These are phyloP conservation scores for Azorinus chamasolen DNA, from an alignment of 2,888 invertebrate species.

Conservation along the genomic window DNA sequence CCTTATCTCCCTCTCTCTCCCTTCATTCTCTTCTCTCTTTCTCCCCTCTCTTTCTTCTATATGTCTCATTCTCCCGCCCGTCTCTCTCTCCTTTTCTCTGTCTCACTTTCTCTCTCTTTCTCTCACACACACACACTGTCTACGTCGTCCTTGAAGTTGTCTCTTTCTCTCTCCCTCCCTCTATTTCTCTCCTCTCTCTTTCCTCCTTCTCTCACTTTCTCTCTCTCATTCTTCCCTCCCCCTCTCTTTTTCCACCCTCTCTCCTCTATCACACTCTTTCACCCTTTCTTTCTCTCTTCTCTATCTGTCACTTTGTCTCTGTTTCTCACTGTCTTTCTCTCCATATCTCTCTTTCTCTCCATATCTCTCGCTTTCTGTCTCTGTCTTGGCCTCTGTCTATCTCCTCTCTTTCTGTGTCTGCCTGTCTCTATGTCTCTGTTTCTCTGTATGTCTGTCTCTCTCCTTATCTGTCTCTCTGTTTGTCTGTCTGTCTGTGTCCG, in stretches of 20 bases:
- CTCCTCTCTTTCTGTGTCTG: background rate
- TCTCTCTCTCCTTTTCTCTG: too few relatives aligned
- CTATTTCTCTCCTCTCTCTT: background rate
- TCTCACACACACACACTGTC: too few relatives aligned
- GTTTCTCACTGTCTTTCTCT: background rate
- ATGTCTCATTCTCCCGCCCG: too few relatives aligned
- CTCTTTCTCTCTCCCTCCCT: background rate
- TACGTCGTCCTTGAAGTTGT: background rate
- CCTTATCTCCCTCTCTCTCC: background rate
- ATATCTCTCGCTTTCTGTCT: background rate
- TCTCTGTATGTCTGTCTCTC: background rate
- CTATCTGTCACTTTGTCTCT: background rate
- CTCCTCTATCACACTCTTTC: background rate
- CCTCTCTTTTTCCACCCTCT: background rate
- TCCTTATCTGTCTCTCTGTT: background rate
- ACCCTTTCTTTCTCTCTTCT: too few relatives aligned
- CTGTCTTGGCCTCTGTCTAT: too few relatives aligned
- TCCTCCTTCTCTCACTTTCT: too few relatives aligned
- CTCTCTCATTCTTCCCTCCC: too few relatives aligned
- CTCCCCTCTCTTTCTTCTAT: too few relatives aligned
- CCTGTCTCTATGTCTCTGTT: background rate
- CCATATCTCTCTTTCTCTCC: background rate
- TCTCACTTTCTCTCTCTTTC: too few relatives aligned
- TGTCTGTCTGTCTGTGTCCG: background rate
- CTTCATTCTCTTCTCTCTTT: slow-evolving; percentile 1